Base-by-base conservation (phyloP, 2,113 vertebrate genomes). In the Gobius niger region DNA sequence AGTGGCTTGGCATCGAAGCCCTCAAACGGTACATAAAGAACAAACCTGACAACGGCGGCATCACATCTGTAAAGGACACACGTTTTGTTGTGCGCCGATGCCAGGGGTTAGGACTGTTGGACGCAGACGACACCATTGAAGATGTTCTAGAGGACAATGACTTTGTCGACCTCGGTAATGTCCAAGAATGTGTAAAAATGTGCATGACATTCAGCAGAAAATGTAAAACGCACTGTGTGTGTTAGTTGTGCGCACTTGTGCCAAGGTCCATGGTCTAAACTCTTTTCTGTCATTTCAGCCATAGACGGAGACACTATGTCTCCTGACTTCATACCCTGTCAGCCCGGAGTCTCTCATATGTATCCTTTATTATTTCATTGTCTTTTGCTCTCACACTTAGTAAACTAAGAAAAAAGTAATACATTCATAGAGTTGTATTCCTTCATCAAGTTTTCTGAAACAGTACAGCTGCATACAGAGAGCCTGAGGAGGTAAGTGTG, bases 91-190 rank as follows among this genome's bases (percentile, higher is more conserved):
- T 94, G 71, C 93, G 95, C 65, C 92, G 95, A 70, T 99, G 98
- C 83, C 98, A 98, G 81, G 95, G 96, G 2, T 87, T 93, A 69
- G 95, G 96, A 50, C 86, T 99, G 85, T 67, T 99, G 90, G 98
- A 99, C 84, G 86, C 87, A 0, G 96, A 96, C 49, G 98, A 99
- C 78, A 78, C 75, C 0, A 89, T 99, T 14, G 94, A 94, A 11
- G 93, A 94, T 80, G 95, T 95, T 6, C 89, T 99, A 65, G 96
- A 98, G 65, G 96, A 99, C 87, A 98, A 99, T 41, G 98, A 99
- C 72, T 99, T 99, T 77, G 94, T 99, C 12, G 97, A 98, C 91
- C 91, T 99, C 54, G 96, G 97, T 99, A 94, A 96, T 90, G 71
- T 66, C 18, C 4, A 5, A 16, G 13, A 14, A 41, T 19, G 7